Evolutionary conservation across 1,140 invertebrate genomes (phyloP).

Genomic region (Caenorhabditis tropicalis): DNA sequence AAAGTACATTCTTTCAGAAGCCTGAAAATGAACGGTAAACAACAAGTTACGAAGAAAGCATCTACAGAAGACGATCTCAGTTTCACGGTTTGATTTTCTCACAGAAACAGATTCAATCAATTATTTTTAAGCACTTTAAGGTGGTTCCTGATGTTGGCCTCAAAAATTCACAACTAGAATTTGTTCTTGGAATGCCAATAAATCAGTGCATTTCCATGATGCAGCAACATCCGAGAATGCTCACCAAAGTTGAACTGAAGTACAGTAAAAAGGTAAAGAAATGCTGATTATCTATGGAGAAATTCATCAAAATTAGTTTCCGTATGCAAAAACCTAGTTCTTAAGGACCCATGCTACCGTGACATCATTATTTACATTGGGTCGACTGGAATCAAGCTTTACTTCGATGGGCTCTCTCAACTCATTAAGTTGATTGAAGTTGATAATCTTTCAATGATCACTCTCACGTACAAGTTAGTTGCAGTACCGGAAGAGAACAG

Average conservation of each 20-base stretch:
- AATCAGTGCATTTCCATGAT: slow-evolving; percentile 67
- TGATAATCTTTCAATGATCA: slow-evolving; percentile 67
- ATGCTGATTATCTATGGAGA: too few species aligned
- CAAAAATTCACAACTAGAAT: slow-evolving; percentile 67
- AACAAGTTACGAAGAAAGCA: slow-evolving; percentile 25
- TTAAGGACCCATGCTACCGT: slow-evolving; percentile 66
- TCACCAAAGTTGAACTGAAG: slow-evolving; percentile 66
- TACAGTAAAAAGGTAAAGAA: slow-evolving; percentile 67
- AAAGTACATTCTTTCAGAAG: background rate
- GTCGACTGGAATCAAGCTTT: slow-evolving; percentile 67
- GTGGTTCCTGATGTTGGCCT: slow-evolving; percentile 65
- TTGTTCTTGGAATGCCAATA: slow-evolving; percentile 67
- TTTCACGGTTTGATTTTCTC: background rate
- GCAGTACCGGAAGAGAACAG: background rate
- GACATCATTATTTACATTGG: slow-evolving; percentile 67
- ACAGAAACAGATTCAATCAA: background rate
- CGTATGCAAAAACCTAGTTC: too few species aligned
- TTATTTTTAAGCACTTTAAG: slow-evolving; percentile 59
- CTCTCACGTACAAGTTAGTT: slow-evolving; percentile 56
- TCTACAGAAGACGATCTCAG: slow-evolving; percentile 18
- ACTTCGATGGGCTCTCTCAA: slow-evolving; percentile 64
- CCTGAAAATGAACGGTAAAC: slow-evolving; percentile 12
- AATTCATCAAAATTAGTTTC: background rate
- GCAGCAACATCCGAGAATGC: slow-evolving; percentile 62
- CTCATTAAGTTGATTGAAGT: slow-evolving; percentile 69